A percentile compares a stretch with the other conserved stretches of the same genome.
Evolutionary conservation across 2,113 vertebrate species (phyloP).

Genomic region (Xenus cinereus): DNA sequence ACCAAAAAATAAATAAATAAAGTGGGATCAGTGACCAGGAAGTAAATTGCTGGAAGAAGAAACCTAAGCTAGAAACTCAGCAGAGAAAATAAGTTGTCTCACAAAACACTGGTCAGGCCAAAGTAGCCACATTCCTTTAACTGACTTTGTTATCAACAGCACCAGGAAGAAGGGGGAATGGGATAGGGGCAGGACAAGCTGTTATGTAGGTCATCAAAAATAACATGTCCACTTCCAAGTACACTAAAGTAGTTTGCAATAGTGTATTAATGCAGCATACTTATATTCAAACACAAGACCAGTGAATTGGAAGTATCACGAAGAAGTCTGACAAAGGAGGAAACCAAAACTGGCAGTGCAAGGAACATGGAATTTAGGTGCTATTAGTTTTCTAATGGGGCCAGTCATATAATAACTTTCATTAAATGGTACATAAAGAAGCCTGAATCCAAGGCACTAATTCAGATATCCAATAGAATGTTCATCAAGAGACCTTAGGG

Average conservation of each 20-base stretch:
- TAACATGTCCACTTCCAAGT: background rate
- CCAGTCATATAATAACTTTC: background rate
- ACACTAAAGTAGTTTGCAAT: background rate
- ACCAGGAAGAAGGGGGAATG: background rate
- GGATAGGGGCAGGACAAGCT: background rate
- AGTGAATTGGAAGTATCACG: background rate
- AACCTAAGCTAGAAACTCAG: background rate
- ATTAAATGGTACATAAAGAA: background rate
- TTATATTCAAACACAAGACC: background rate
- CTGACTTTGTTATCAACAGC: background rate
- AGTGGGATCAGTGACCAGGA: background rate
- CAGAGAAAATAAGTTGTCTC: background rate
- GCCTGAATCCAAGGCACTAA: background rate
- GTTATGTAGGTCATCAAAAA: background rate
- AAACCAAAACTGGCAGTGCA: background rate
- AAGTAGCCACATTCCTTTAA: background rate
- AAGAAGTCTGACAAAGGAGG: background rate
- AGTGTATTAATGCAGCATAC: background rate
- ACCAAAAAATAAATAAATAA: background rate
- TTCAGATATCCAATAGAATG: background rate
- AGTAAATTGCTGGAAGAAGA: background rate
- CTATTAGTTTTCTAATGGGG: background rate
- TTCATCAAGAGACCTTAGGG: background rate
- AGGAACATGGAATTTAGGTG: background rate
- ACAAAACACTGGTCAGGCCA: background rate